phyloP scores from a whole-genome alignment of 2,797 vertebrate species.

The Agapornis canus region DNA sequence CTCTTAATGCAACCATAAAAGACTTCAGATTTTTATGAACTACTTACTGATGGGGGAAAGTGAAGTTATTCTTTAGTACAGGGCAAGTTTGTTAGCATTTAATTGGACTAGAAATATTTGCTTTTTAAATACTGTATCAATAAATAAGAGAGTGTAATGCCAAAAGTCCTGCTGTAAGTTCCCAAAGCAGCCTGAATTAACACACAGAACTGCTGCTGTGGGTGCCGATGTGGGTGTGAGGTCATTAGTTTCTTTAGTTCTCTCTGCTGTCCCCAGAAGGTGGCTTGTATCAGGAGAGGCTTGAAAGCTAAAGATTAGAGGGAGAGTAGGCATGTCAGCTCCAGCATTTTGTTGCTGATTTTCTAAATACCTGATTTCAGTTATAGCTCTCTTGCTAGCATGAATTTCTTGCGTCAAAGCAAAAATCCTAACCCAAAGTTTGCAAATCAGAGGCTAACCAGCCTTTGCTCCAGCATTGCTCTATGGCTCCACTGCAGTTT shows the following conservation, averaged over 20 bases:
- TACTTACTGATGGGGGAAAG: neutral
- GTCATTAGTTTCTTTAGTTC: neutral
- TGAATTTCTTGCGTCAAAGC: neutral
- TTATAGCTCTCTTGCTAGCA: rapidly evolving
- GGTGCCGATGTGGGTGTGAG: neutral
- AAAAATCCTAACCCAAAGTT: neutral
- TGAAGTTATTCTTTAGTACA: neutral
- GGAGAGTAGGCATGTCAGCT: neutral
- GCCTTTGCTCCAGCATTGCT: neutral
- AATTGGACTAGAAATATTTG: neutral
- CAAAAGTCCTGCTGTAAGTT: neutral
- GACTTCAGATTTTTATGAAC: neutral
- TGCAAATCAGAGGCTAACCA: neutral
- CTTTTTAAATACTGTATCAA: neutral
- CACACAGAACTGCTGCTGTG: rapidly evolving
- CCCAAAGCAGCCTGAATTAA: neutral
- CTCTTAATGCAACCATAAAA: neutral
- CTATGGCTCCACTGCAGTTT: neutral
- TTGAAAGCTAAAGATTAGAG: neutral
- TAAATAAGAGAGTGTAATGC: neutral
- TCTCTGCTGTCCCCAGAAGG: neutral
- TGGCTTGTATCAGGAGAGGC: neutral
- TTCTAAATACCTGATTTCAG: neutral
- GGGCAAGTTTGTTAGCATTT: neutral
- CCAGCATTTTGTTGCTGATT: neutral